Conservation (phyloP, 2,888 invertebrate species). For the Heliconius ethilla region DNA sequence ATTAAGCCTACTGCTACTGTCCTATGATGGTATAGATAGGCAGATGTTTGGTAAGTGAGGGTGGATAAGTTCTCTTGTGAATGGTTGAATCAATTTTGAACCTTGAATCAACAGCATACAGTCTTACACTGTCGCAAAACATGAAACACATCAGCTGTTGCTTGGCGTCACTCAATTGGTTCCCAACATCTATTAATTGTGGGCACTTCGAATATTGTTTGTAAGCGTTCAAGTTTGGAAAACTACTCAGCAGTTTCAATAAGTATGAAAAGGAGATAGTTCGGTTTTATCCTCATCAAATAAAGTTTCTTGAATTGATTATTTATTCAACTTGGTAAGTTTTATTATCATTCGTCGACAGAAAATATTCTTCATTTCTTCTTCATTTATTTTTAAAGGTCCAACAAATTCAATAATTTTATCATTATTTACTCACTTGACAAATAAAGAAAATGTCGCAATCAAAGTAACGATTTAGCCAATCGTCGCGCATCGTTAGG, state of each 20-base stretch:
- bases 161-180: slow-evolving; percentile 55
- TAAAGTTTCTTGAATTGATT: slow-evolving; percentile 11
- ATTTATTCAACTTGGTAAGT: slow-evolving; percentile 5
- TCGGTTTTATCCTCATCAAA: slow-evolving; percentile 31
- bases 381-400: not conserved
- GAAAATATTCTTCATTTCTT: not conserved
- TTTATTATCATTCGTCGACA: slow-evolving; percentile 4
- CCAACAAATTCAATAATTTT: not conserved
- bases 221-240: slow-evolving; percentile 54
- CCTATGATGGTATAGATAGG: slow-evolving; percentile 63
- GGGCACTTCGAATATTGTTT: slow-evolving; percentile 57
- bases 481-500: not conserved
- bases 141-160: slow-evolving; percentile 50
- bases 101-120: slow-evolving; percentile 49
- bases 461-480: not conserved
- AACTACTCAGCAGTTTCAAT: slow-evolving; percentile 42
- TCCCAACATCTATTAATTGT: slow-evolving; percentile 68
- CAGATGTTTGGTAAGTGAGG: slow-evolving; percentile 67
- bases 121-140: slow-evolving; percentile 54
- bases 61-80: slow-evolving; percentile 58
- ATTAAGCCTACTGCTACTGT: slow-evolving; percentile 70
- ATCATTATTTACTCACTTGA: not conserved
- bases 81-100: slow-evolving; percentile 54
- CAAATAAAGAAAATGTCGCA: not conserved
- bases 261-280: slow-evolving; percentile 21